Evolutionary conservation across 2,888 invertebrate genomes (phyloP).

Genomic region (Lasioglossum lativentre): DNA sequence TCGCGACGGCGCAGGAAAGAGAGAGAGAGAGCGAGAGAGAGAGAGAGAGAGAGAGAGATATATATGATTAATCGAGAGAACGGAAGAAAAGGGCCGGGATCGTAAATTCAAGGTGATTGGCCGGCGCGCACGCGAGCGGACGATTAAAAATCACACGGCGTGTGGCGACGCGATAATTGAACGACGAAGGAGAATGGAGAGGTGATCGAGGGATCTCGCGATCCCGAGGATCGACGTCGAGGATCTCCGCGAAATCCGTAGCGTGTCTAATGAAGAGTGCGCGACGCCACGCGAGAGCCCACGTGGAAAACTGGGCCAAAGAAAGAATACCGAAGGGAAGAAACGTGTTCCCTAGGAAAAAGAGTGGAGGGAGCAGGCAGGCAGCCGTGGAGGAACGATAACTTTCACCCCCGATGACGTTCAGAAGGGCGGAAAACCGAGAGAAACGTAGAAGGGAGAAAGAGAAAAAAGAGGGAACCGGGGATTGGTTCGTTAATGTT

Average conservation of each 20-base stretch:
- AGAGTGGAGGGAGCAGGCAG: neutral
- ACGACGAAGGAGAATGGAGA: no score
- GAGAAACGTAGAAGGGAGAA: neutral
- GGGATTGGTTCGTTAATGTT: conserved; percentile 78
- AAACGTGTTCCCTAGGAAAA: neutral
- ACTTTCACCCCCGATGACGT: conserved; percentile 46
- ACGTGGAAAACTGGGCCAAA: conserved; percentile 38
- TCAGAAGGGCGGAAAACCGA: conserved; percentile 47
- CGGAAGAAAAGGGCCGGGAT: neutral
- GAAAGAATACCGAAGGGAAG: neutral
- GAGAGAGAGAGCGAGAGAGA: no score
- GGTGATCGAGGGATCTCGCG: neutral
- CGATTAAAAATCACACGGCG: conserved; percentile 2
- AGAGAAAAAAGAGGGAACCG: conserved; percentile 27
- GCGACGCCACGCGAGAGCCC: neutral
- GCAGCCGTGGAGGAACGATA: conserved; percentile 50
- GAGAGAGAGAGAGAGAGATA: neutral
- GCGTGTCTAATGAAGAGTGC: conserved; percentile 21
- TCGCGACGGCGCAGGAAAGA: neutral
- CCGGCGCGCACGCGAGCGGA: conserved; percentile 7
- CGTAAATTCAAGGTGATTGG: neutral
- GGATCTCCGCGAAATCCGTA: conserved; percentile 11
- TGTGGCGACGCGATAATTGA: conserved; percentile 7
- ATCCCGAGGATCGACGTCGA: neutral
- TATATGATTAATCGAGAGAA: conserved; percentile 15